Evolutionary conservation across 2,797 vertebrate genomes (phyloP).

Genomic region (Acestrorhynchus altus): DNA sequence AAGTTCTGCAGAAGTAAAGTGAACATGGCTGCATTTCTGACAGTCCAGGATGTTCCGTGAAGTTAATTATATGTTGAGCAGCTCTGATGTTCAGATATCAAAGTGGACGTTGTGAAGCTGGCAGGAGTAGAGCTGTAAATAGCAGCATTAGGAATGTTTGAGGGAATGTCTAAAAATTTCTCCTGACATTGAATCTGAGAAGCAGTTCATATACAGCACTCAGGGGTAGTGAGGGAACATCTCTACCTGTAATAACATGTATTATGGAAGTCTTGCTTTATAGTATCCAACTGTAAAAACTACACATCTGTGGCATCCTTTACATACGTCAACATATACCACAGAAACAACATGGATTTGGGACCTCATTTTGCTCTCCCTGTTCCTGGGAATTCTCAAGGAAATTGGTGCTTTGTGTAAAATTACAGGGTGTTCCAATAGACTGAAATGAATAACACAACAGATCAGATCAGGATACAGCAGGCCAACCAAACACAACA

Average conservation of each 20-base stretch:
- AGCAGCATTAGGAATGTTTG: neutral
- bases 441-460: neutral
- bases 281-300: too few species aligned
- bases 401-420: neutral
- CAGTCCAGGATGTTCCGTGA: constrained; percentile 1
- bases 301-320: too few species aligned
- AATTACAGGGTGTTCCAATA: neutral
- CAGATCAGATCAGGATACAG: neutral
- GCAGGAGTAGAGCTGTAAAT: neutral
- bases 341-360: too few species aligned
- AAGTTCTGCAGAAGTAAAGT: neutral
- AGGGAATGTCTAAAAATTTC: neutral
- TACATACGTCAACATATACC: too few species aligned
- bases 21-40: neutral
- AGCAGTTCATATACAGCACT: neutral
- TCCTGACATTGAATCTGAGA: neutral
- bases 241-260: too few species aligned
- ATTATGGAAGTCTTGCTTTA: too few species aligned
- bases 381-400: neutral
- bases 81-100: constrained; percentile 6
- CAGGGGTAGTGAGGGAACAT: too few species aligned
- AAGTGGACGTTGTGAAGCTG: neutral
- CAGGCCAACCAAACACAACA: neutral
- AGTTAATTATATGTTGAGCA: neutral
- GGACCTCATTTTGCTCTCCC: neutral